These are phyloP conservation scores for Pelochelys cantorii DNA, from an alignment of 2,797 vertebrate genomes.

Conservation along the genomic window DNA sequence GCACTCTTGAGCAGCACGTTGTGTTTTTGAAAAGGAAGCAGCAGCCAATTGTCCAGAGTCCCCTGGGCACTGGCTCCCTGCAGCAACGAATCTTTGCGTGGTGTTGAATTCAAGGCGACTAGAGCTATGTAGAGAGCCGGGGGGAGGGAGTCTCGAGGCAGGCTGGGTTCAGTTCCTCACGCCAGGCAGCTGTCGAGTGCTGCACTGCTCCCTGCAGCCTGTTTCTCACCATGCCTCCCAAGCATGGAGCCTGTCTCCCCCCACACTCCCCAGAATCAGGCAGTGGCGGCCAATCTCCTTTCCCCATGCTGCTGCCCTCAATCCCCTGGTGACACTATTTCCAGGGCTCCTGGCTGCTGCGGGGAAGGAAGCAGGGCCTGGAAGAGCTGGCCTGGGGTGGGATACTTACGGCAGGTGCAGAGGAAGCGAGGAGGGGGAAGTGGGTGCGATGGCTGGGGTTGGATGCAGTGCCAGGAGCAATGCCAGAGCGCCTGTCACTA, in stretches of 20 bases:
- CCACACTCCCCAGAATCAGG: background rate
- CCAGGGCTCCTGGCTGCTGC: background rate
- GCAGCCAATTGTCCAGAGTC: background rate
- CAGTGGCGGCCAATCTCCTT: background rate
- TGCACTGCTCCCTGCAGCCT: background rate
- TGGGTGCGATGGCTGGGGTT: background rate
- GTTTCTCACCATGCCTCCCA: background rate
- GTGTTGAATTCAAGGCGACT: background rate
- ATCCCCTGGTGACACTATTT: background rate
- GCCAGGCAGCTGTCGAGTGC: background rate
- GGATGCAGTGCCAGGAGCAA: too few relatives aligned
- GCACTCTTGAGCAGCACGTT: background rate
- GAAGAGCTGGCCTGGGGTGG: too few relatives aligned
- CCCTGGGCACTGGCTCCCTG: background rate
- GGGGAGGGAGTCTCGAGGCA: background rate
- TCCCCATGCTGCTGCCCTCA: background rate
- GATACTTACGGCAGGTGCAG: background rate
- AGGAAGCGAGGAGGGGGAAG: too few relatives aligned
- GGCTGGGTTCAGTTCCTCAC: rapidly evolving
- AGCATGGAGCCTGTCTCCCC: too few relatives aligned
- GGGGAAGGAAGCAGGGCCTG: background rate
- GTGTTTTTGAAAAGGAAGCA: background rate
- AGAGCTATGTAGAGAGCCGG: background rate
- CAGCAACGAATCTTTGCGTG: background rate
- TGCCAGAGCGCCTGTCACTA: background rate